Evolutionary conservation across 2,888 invertebrate genomes (phyloP).

Genomic region (Drosophila villosipedis): DNA sequence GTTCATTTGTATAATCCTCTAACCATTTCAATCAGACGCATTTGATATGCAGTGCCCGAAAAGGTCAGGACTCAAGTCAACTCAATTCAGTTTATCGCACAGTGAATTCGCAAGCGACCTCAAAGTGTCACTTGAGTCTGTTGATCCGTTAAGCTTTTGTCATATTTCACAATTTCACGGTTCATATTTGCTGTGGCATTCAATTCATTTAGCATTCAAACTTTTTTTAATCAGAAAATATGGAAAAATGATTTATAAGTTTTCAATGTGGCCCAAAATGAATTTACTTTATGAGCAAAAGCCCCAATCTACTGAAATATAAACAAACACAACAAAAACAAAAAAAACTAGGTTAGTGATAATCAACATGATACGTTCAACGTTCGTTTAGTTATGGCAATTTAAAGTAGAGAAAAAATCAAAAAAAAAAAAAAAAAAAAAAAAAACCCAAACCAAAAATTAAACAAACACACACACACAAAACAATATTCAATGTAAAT

Average conservation of each 20-base stretch:
- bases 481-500: constrained; percentile 68
- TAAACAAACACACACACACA: constrained; percentile 13
- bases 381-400: constrained; percentile 77
- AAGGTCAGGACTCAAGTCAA: constrained; percentile 4
- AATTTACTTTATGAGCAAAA: constrained; percentile 65
- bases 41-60: constrained; percentile 3
- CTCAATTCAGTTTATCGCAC: neutral
- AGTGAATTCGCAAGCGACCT: constrained; percentile 5
- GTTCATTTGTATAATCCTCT: constrained; percentile 7
- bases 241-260: constrained; percentile 50
- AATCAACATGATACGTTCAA: constrained; percentile 76
- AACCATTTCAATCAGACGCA: constrained; percentile 18
- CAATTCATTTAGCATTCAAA: constrained; percentile 40
- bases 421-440: constrained; percentile 6
- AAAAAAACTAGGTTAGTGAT: constrained; percentile 70
- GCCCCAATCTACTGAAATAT: constrained; percentile 19
- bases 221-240: constrained; percentile 60
- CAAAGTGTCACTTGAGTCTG: constrained; percentile 11
- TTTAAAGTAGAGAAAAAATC: constrained; percentile 36
- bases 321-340: neutral
- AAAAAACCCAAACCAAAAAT: constrained; percentile 8
- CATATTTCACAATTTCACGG: constrained; percentile 29
- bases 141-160: constrained; percentile 16
- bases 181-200: constrained; percentile 27
- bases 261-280: constrained; percentile 64